phyloP scores from a whole-genome alignment of 2,888 invertebrate genomes.

The Leucophenga maculata region DNA sequence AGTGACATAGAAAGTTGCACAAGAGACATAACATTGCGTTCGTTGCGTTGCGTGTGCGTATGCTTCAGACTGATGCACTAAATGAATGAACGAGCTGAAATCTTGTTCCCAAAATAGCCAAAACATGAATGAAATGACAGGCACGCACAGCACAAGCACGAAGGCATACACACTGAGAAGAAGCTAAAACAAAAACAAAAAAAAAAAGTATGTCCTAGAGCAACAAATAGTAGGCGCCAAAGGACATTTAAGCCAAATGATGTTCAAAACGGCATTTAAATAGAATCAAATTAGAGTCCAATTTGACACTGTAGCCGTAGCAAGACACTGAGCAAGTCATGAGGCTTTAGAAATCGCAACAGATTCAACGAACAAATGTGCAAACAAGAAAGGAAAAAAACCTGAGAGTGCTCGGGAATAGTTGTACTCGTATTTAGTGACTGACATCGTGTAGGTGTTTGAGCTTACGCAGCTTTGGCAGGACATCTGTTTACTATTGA shows the following conservation, averaged over 20 bases:
- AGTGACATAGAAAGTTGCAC: too few relatives aligned
- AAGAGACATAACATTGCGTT: too few relatives aligned
- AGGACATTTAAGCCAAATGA: constrained; percentile 56
- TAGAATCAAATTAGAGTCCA: constrained; percentile 65
- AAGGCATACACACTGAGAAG: too few relatives aligned
- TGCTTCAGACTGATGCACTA: too few relatives aligned
- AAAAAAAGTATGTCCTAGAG: not conserved
- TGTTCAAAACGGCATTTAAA: constrained; percentile 67
- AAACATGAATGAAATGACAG: too few relatives aligned
- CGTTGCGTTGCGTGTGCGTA: too few relatives aligned
- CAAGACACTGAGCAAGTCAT: not conserved
- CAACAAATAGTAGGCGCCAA: not conserved
- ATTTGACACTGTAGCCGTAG: constrained; percentile 41
- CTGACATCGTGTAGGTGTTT: not conserved
- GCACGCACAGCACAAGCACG: too few relatives aligned
- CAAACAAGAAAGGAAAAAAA: not conserved
- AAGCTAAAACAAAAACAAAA: not conserved
- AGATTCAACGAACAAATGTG: not conserved
- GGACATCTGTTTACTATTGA: constrained; percentile 55
- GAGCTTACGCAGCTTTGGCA: constrained; percentile 4
- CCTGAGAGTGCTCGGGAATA: not conserved
- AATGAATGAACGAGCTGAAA: too few relatives aligned
- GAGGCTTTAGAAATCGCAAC: not conserved
- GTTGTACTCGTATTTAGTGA: not conserved
- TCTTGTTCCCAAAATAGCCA: too few relatives aligned